Evolutionary conservation across 2,797 vertebrate genomes (phyloP).

Genomic region (Parambassis ranga): DNA sequence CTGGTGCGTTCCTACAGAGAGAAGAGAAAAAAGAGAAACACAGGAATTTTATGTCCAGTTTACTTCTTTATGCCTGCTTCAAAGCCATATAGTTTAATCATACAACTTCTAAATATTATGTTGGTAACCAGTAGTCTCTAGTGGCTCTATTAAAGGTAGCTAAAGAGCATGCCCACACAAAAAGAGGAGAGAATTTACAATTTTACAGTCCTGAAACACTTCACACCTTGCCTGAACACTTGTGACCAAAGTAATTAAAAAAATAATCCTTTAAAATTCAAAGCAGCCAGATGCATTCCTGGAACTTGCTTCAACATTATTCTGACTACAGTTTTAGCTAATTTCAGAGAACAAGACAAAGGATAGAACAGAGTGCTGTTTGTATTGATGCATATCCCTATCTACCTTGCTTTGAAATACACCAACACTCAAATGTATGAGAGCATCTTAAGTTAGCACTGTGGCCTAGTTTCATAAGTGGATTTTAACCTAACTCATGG

Average conservation of each 20-base stretch:
- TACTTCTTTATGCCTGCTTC: neutral
- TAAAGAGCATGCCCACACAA: neutral
- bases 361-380: neutral
- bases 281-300: neutral
- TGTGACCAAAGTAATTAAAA: neutral
- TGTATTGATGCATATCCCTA: neutral
- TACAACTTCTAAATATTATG: neutral
- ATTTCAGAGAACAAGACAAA: constrained; percentile 1
- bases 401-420: neutral
- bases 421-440: neutral
- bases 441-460: neutral
- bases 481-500: too few relatives aligned
- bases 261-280: neutral
- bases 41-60: neutral
- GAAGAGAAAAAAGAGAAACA: constrained; percentile 19
- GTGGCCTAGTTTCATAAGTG: neutral
- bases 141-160: neutral
- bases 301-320: neutral
- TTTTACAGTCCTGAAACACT: neutral
- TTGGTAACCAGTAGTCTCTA: neutral
- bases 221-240: neutral
- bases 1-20: constrained; percentile 89
- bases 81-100: neutral
- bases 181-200: constrained; percentile 1
- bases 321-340: neutral